Conservation (phyloP, 2,888 invertebrate genomes). For the Rotaria macrura region DNA sequence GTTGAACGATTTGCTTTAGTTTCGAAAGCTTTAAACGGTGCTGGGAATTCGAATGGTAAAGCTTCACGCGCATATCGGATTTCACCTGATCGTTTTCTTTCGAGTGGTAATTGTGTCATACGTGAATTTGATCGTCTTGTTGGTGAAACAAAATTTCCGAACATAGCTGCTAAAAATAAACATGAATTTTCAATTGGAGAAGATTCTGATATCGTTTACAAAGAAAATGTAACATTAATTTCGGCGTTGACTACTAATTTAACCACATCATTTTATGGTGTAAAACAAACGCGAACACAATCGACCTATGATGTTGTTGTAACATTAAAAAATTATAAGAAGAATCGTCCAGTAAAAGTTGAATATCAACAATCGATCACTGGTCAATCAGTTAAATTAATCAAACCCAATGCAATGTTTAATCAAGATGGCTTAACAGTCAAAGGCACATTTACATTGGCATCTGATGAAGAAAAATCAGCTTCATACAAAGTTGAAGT, state of each 20-base stretch:
- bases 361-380: not conserved
- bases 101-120: not conserved
- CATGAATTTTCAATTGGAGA: not conserved
- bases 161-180: not conserved
- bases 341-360: not conserved
- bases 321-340: not conserved
- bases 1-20: not conserved
- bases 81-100: not conserved
- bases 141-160: not conserved
- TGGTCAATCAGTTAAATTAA: not conserved
- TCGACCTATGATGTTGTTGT: not conserved
- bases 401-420: not conserved
- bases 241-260: not conserved
- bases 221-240: not conserved
- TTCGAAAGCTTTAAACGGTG: not conserved
- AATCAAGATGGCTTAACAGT: not conserved
- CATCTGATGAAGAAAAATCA: not conserved
- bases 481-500: not conserved
- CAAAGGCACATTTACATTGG: not conserved
- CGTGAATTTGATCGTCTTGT: conserved; percentile 3
- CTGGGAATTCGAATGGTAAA: not conserved
- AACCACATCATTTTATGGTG: not conserved
- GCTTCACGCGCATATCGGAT: not conserved
- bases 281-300: not conserved
- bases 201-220: not conserved